Base-by-base conservation (phyloP, 2,113 vertebrate genomes). In the Carassius gibelio region DNA sequence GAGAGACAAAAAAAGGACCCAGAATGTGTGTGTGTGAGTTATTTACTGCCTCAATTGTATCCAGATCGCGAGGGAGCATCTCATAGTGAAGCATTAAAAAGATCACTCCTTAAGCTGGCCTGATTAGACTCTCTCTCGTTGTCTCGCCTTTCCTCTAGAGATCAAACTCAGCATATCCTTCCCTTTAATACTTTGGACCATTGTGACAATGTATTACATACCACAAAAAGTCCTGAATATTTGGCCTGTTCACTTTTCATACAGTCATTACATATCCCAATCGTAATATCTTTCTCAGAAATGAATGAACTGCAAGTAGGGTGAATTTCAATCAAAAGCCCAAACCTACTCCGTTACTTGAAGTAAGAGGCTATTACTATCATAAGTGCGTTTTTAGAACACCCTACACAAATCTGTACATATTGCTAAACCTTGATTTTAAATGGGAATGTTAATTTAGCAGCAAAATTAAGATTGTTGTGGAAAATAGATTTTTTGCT, bases 1-100 rank as follows among this genome's bases (percentile, higher is more conserved):
- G 69, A 82, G 66, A 64, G 78, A 85, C 36, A 38, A 21, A 7
- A 38, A 30, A 42, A 42, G 42, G 10, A 21, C 23, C 0, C 19
- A 74, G 5, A 45, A 11, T 14, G 45, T 68, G 42, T 68, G 62
- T 68, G 48, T 9, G 45, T 5, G 10, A 69, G 80, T 55, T 11
- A 55, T 72, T 83, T 48, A 71, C 17, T 36, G 50, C 69, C 14
- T 75, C 26, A 82, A 38, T 75, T 86, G 64, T 62, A 82, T 61
- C 8, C 13, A 9, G 45, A 26, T 59, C n/a, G 21, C 42, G 48
- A 50, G 72, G 42, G 79, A 57, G 36, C 36, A 38, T 75, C n/a
- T 75, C 21, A 83, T 69, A 5, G 48, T 42, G 34, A 82, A 82
- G 42, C 8, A 10, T 45, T 45, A 45, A 9, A 10, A 10, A 9